Conservation (phyloP, 1,140 invertebrate genomes). For the Diploscapter pachys region DNA sequence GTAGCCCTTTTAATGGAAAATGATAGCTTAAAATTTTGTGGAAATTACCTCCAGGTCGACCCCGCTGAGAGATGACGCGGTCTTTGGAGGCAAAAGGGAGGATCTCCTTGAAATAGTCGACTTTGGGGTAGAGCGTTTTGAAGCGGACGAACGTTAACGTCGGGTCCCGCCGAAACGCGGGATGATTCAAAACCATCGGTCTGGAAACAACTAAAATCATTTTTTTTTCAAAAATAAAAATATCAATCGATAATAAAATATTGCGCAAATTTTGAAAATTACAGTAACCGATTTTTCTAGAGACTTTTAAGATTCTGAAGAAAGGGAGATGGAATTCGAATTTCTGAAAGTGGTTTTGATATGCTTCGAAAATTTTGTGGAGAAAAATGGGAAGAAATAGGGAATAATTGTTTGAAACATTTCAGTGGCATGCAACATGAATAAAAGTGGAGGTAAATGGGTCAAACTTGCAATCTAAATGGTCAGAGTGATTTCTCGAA, state of each 20-base stretch:
- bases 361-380: too few species aligned
- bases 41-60: slow-evolving; percentile 53
- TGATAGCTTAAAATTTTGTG: background rate
- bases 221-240: background rate
- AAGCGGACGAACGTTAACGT: slow-evolving; percentile 46
- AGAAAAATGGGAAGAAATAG: too few species aligned
- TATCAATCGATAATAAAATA: background rate
- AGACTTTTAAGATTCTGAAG: background rate
- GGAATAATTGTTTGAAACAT: too few species aligned
- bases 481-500: too few species aligned
- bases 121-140: too few species aligned
- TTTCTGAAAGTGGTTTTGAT: background rate
- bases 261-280: background rate
- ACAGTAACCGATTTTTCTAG: too few species aligned
- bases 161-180: slow-evolving; percentile 49
- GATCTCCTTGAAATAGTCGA: too few species aligned
- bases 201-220: background rate
- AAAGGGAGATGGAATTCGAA: background rate
- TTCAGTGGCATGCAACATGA: too few species aligned
- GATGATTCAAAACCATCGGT: background rate
- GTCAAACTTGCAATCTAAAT: too few species aligned
- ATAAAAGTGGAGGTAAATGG: too few species aligned
- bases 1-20: too few species aligned
- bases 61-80: slow-evolving; percentile 48
- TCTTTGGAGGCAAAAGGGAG: too few species aligned